phyloP scores from a whole-genome alignment of 2,888 invertebrate genomes.

The Ophioninae sp. region DNA sequence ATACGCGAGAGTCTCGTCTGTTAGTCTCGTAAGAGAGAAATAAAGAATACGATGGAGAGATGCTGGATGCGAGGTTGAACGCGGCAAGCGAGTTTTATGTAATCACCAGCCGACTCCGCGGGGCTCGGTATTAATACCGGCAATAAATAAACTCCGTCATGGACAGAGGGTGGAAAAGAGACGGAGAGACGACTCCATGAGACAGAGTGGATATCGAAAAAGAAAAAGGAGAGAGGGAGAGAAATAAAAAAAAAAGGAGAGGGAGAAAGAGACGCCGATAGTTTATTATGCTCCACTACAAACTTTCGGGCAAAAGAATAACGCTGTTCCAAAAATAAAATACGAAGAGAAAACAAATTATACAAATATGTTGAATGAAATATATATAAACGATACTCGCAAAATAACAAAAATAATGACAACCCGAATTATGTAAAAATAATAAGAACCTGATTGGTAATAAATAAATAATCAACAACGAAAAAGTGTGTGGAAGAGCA shows the following conservation, averaged over 20 bases:
- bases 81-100: slow-evolving; percentile 76
- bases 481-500: too few species aligned
- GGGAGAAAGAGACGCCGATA: not conserved
- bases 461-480: too few species aligned
- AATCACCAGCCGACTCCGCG: slow-evolving; percentile 74
- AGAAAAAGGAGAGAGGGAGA: slow-evolving; percentile 3
- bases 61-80: slow-evolving; percentile 63
- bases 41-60: slow-evolving; percentile 56
- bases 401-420: too few species aligned
- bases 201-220: slow-evolving; percentile 44
- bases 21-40: slow-evolving; percentile 33
- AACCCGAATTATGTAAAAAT: too few species aligned
- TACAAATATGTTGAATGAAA: too few species aligned
- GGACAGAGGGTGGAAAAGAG: slow-evolving; percentile 58
- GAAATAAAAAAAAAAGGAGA: slow-evolving; percentile 11
- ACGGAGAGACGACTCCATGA: slow-evolving; percentile 41
- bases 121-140: slow-evolving; percentile 76
- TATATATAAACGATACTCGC: too few species aligned
- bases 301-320: too few species aligned
- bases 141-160: slow-evolving; percentile 75
- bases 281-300: too few species aligned
- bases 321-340: too few species aligned
- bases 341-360: too few species aligned
- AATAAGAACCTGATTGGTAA: too few species aligned
- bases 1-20: not conserved